phyloP scores from a whole-genome alignment of 2,113 vertebrate species.

The Bufo gargarizans region DNA sequence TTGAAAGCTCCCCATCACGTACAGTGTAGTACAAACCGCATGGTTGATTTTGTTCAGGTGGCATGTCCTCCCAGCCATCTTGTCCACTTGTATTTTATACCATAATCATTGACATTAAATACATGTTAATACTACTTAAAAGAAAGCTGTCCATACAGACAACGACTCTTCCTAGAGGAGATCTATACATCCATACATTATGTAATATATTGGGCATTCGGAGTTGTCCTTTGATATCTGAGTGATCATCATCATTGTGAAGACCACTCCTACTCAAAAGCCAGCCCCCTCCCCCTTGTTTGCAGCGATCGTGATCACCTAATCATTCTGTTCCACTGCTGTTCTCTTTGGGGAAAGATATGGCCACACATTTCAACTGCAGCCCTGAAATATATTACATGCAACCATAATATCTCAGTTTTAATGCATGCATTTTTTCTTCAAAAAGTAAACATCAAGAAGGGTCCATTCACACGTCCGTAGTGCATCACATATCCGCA shows the following conservation, averaged over 20 bases:
- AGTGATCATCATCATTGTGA: neutral
- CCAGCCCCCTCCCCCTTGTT: no score
- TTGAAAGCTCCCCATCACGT: no score
- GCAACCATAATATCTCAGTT: no score
- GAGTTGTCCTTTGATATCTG: no score
- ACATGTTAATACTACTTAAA: neutral
- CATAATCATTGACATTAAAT: neutral
- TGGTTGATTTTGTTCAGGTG: neutral
- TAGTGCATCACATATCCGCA: no score
- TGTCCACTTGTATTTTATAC: neutral
- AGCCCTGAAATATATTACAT: no score
- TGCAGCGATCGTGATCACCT: neutral
- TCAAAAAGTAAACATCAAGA: no score
- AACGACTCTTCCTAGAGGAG: neutral
- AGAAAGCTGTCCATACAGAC: neutral
- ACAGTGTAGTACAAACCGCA: no score
- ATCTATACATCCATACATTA: neutral
- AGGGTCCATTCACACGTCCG: no score
- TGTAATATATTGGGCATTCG: neutral
- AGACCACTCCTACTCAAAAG: neutral
- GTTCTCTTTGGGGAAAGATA: neutral
- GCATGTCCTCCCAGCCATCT: neutral
- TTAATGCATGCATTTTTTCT: no score
- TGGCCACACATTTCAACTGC: neutral
- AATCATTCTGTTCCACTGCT: neutral